A percentile compares a stretch with the other conserved stretches of the same genome.
These are phyloP conservation scores for Amiota mariae DNA, from an alignment of 2,888 invertebrate genomes.

Conservation along the genomic window DNA sequence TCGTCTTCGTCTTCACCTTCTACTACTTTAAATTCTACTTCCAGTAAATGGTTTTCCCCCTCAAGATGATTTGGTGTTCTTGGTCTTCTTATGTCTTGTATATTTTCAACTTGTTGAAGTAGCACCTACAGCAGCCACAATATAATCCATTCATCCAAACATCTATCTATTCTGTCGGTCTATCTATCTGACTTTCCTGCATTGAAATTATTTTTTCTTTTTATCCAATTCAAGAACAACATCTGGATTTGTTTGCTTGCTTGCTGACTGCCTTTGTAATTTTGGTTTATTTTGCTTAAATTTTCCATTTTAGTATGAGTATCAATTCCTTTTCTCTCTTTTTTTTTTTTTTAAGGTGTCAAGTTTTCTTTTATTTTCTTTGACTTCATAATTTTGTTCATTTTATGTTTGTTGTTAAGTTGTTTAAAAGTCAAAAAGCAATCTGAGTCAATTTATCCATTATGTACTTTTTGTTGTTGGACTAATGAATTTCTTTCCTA, in stretches of 20 bases:
- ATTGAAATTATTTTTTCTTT: conserved; percentile 42
- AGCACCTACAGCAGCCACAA: conserved; percentile 42
- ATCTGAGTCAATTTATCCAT: too few species aligned
- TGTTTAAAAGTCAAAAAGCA: too few species aligned
- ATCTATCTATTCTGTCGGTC: conserved; percentile 25
- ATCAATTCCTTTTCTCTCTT: background rate
- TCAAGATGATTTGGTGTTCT: background rate
- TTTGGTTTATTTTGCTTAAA: background rate
- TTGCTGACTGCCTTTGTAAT: background rate
- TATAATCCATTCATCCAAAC: conserved; percentile 26
- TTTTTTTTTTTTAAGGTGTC: background rate
- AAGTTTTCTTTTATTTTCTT: background rate
- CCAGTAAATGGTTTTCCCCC: background rate
- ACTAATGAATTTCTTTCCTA: too few species aligned
- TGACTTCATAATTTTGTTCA: background rate
- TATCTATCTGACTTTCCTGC: background rate
- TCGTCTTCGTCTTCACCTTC: background rate
- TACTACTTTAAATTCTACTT: background rate
- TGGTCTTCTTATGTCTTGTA: background rate
- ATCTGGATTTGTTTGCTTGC: background rate
- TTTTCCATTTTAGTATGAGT: background rate
- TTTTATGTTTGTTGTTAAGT: too few species aligned
- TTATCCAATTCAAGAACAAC: background rate
- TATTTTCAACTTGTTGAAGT: conserved; percentile 35
- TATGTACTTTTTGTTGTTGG: too few species aligned